phyloP scores from a whole-genome alignment of 2,113 vertebrate genomes.

The Colinus virginianus region DNA sequence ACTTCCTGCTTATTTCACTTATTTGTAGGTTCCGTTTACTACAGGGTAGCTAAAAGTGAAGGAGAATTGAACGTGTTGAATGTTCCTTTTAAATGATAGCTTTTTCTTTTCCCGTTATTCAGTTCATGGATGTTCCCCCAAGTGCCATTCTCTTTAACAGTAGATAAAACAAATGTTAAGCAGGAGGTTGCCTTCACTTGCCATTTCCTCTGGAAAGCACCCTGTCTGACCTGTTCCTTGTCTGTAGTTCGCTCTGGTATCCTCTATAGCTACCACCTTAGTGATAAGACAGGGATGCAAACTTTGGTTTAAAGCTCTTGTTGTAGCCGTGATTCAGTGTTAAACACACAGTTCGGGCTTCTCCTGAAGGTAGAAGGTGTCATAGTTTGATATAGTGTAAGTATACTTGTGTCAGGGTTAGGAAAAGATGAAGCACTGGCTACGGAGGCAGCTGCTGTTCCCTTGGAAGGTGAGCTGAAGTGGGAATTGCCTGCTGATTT shows the following conservation, averaged over 20 bases:
- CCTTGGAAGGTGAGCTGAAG: not conserved
- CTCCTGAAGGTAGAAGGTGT: not conserved
- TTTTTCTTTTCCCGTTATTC: not conserved
- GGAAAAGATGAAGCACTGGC: not conserved
- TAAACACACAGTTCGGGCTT: no score
- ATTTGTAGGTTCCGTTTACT: slow-evolving; percentile 25
- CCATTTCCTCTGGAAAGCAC: not conserved
- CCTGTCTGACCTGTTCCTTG: not conserved
- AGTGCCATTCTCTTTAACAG: slow-evolving; percentile 47
- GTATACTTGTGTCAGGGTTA: not conserved
- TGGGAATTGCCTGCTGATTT: not conserved
- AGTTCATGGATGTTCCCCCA: slow-evolving; percentile 14
- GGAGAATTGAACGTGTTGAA: not conserved
- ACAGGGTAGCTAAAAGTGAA: slow-evolving; percentile 9
- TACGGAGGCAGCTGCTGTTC: not conserved
- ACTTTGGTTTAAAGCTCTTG: no score
- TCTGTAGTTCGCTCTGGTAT: not conserved
- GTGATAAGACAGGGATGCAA: not conserved
- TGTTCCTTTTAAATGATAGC: slow-evolving; percentile 1
- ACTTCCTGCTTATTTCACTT: slow-evolving; percentile 61
- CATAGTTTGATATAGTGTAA: not conserved
- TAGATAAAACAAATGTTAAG: slow-evolving; percentile 8
- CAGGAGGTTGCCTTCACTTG: not conserved
- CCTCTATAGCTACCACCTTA: not conserved
- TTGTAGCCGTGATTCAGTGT: no score